Evolutionary conservation across 2,797 vertebrate genomes (phyloP).

Genomic region (Hephaestus fuliginosus): DNA sequence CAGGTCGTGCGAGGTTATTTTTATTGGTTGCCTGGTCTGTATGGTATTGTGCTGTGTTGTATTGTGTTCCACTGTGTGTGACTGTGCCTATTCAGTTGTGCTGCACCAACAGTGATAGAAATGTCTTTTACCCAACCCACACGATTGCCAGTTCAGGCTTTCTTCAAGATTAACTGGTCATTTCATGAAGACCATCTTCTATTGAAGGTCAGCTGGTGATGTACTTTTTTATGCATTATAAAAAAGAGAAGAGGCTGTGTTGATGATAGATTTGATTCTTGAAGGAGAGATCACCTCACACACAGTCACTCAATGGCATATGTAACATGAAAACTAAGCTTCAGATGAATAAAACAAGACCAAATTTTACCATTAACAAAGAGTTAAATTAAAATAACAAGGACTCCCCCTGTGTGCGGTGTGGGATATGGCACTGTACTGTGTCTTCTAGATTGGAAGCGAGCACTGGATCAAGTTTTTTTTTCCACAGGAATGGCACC

Average conservation of each 20-base stretch:
- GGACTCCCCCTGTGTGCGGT: too few species aligned
- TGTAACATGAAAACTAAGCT: neutral
- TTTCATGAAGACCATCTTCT: conserved; percentile 37
- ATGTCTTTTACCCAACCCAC: conserved; percentile 27
- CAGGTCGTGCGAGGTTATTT: neutral
- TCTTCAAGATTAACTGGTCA: conserved; percentile 22
- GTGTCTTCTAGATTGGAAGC: too few species aligned
- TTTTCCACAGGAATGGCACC: too few species aligned
- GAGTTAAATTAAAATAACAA: too few species aligned
- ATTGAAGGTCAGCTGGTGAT: neutral
- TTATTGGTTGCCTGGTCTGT: neutral
- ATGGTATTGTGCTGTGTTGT: neutral
- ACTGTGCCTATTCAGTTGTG: neutral
- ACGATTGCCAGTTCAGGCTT: neutral
- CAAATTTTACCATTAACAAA: neutral
- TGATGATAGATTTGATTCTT: neutral
- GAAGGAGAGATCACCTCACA: conserved; percentile 4
- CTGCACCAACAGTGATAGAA: conserved; percentile 1
- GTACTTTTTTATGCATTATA: neutral
- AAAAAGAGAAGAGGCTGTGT: neutral
- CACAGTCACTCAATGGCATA: neutral
- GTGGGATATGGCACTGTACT: too few species aligned
- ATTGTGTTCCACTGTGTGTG: too few species aligned
- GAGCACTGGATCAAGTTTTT: too few species aligned
- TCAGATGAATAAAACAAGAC: neutral